Evolutionary conservation across 2,797 vertebrate species (phyloP), one percentile per base, ranked within the genome.

Genomic region (Hippoglossus hippoglossus): DNA sequence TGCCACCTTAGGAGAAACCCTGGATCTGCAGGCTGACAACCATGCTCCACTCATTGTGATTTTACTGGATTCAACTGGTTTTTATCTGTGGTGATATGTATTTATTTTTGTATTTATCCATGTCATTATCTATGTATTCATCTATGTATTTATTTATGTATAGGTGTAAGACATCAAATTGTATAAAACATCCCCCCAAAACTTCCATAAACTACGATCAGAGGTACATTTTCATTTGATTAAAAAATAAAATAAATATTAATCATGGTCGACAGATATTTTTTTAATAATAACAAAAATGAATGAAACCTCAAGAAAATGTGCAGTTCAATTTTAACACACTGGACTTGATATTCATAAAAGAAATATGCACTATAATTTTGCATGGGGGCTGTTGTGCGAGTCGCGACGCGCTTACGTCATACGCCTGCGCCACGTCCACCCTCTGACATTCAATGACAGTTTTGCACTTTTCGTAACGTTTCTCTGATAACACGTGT

Each of bases 361-460:
- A 25, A 21, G 12, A 10, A 34, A 34, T 13, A 18, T 5, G 60
- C 8, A 18, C 7, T 28, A 28, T 50, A 11, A 34, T 34, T 34
- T 50, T 49, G 2, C 6, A 31, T 7, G 5, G 12, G 31, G 8
- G 1, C 0, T 2, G 41, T 54, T 71, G 58, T 16, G 26, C 21
- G 25, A 51, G 31, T 22, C 31, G 56, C 5, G 28, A 18, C 8
- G 36, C 2, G 0, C 0, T 73, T 26, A 83, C 93, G 90, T 94
- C 92, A 94, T 84, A 56, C 0, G 0, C 0, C 41, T 24, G 89
- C 88, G 93, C 67, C 87, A 8, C 18, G 16, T 71, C 66, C 31
- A 50, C 47, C 57, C 4, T 16, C 58, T 69, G 60, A 75, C 59
- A 80, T 57, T 87, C 93, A 92, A 89, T 92, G 91, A 94, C 91